Conservation (phyloP, 2,888 invertebrate species). For the Amorpha juglandis region DNA sequence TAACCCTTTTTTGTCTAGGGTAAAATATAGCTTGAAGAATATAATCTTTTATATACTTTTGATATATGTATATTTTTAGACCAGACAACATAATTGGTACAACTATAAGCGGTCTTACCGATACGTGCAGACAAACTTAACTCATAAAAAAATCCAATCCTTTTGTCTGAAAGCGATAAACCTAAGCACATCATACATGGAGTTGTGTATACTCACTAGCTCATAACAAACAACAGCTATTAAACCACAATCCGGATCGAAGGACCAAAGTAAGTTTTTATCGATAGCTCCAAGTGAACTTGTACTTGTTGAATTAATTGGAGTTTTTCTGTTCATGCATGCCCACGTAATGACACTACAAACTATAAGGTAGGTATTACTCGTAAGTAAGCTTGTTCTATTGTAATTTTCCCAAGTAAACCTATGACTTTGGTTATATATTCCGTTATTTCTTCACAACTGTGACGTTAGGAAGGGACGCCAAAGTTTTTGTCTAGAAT, state of each 20-base stretch:
- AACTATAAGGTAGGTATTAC: background rate
- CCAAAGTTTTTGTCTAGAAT: too few relatives aligned
- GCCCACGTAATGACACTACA: background rate
- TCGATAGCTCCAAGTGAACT: slow-evolving; percentile 7
- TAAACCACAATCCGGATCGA: slow-evolving; percentile 7
- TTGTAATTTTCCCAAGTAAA: too few relatives aligned
- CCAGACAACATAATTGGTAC: too few relatives aligned
- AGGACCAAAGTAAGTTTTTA: slow-evolving; percentile 20
- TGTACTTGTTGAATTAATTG: slow-evolving; percentile 11
- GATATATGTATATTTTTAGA: too few relatives aligned
- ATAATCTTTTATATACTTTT: too few relatives aligned
- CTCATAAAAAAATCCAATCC: background rate
- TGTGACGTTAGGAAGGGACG: too few relatives aligned
- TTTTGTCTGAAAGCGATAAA: background rate
- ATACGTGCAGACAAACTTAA: too few relatives aligned
- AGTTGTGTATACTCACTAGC: background rate
- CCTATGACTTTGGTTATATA: too few relatives aligned
- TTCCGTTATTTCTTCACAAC: too few relatives aligned
- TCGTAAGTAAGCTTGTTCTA: background rate
- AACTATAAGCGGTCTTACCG: too few relatives aligned
- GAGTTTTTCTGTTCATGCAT: slow-evolving; percentile 10
- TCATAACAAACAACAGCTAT: slow-evolving; percentile 4
- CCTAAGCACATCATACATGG: background rate
- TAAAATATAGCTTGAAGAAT: too few relatives aligned
- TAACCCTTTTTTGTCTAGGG: too few relatives aligned